Base-by-base conservation (phyloP, 2,113 vertebrate genomes). In the Bombycilla garrulus region DNA sequence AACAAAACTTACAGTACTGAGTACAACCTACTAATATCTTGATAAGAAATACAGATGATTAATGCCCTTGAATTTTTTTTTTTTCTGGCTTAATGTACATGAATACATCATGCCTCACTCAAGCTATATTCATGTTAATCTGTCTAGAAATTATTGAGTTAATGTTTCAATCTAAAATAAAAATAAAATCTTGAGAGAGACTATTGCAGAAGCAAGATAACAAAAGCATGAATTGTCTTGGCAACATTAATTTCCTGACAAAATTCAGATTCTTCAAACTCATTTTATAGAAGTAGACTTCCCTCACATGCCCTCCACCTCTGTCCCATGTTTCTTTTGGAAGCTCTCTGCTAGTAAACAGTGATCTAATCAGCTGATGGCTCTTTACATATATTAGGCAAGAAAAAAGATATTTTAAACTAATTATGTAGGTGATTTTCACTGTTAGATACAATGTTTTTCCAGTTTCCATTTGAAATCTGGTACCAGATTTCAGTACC, bases 221-320 rank as follows among this genome's bases (percentile, higher is more conserved):
- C 47, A 21, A 64, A 78, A 78, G 8, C 9, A 44, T 33, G 6
- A 78, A 58, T 42, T 50, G 2, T 17, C 47, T 50, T 13, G 45
- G 35, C 70, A 88, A 28, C 4, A 50, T 36, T 53, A 26, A 35
- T 51, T 1, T 79, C 15, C 67, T 38, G 38, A 38, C 26, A 47
- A 42, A 69, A 18, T 38, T 84, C 33, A 83, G 18, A 24, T 77
- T 18, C 12, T 69, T 80, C 45, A 50, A 81, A 65, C 9, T 56
- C 10, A 31, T 4, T 87, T 71, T 48, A 35, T 35, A 21, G 3
- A 38, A 5, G 2, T 10, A 40, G 31, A 25, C 6, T 70, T 50
- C 25, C 23, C 18, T 29, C 21, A 8, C 0, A 0, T 12, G 2
- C 3, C 7, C 10, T n/a, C 2, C 1, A 9, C 3, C 11, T 24